These are phyloP conservation scores for Diorhabda sublineata DNA, from an alignment of 1,140 invertebrate species.

Conservation along the genomic window DNA sequence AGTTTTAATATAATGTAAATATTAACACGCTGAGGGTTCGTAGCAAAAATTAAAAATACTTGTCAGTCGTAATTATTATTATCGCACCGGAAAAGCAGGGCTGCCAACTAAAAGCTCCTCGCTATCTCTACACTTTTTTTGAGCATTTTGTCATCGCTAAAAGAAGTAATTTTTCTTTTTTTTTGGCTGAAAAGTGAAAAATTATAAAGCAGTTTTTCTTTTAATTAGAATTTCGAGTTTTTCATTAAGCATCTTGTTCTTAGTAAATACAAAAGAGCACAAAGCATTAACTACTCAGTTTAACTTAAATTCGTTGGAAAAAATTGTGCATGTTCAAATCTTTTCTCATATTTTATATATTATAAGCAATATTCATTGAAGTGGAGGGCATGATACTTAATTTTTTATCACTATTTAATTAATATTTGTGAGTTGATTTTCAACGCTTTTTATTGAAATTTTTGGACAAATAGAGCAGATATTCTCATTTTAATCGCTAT, in stretches of 20 bases:
- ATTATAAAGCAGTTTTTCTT: not conserved
- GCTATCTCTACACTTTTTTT: conserved; percentile 12
- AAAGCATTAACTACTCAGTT: no score
- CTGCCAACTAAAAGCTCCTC: conserved; percentile 8
- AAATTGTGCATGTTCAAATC: no score
- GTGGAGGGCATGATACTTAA: no score
- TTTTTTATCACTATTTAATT: no score
- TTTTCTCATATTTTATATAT: no score
- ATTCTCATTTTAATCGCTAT: no score
- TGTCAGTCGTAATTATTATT: conserved; percentile 21
- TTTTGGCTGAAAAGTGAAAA: not conserved
- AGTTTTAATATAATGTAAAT: not conserved
- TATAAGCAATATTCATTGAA: no score
- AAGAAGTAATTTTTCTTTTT: conserved; percentile 9
- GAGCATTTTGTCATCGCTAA: conserved; percentile 11
- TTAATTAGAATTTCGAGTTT: not conserved
- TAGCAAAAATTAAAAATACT: conserved; percentile 16
- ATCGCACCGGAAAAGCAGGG: conserved; percentile 12
- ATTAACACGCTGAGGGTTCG: not conserved
- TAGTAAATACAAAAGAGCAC: not conserved
- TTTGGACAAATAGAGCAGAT: no score
- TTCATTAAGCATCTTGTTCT: not conserved
- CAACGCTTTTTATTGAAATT: no score
- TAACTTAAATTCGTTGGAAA: no score
- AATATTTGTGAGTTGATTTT: no score